Percentiles rank a stretch among this genome's conserved stretches.
phyloP scores from a whole-genome alignment of 2,797 vertebrate genomes.

The Moxostoma hubbsi region DNA sequence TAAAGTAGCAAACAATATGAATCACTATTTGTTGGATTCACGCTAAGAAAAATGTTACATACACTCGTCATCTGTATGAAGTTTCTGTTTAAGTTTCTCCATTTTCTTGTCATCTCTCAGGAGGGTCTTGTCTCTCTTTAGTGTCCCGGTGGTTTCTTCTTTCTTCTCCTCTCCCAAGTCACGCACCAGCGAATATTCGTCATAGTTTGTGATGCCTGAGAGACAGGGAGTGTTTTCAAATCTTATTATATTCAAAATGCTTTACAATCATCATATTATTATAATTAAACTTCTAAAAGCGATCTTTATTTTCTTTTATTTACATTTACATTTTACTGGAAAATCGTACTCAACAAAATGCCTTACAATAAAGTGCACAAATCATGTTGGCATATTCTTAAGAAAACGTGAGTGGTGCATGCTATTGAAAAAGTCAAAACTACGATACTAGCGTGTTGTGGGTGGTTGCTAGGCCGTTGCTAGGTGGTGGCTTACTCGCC shows the following conservation, averaged over 20 bases:
- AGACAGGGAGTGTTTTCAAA: not conserved
- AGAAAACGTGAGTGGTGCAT: too few relatives aligned
- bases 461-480: too few relatives aligned
- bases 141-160: conserved; percentile 91
- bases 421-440: too few relatives aligned
- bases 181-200: conserved; percentile 95
- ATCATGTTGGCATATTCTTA: too few relatives aligned
- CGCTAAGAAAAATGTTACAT: conserved; percentile 60
- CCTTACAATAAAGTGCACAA: too few relatives aligned
- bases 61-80: conserved; percentile 97
- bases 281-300: not conserved
- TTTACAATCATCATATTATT: not conserved
- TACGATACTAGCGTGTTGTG: too few relatives aligned
- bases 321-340: not conserved
- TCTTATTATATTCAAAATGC: not conserved
- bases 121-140: conserved; percentile 93
- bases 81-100: conserved; percentile 98
- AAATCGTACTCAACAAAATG: not conserved
- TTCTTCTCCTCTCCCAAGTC: conserved; percentile 96
- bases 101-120: conserved; percentile 98
- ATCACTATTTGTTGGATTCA: not conserved
- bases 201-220: conserved; percentile 96
- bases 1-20: conserved; percentile 4
- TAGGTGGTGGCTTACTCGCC: too few relatives aligned
- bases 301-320: too few relatives aligned